Base-by-base conservation (phyloP, 2,113 vertebrate species). In the Theristicus caerulescens region DNA sequence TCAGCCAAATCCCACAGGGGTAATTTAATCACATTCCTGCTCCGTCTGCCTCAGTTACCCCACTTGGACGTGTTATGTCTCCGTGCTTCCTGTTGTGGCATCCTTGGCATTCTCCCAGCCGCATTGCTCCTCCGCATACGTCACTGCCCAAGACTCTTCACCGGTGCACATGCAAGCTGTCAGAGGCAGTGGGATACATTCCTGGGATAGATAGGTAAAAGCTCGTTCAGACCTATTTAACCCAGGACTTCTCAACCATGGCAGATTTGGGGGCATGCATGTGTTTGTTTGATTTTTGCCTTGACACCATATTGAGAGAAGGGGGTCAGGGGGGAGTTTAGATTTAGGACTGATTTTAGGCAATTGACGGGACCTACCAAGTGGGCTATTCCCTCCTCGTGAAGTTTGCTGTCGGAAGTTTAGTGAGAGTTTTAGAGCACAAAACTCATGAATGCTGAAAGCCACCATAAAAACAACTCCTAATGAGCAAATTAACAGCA, bases 21-120 rank as follows among this genome's bases (percentile, higher is more conserved):
- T 93, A 89, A 96, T 67, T n/a, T 69, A 88, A 93, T 76, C 27
- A 1, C 88, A 92, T 96, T 93, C 82, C 78, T 89, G 72, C 67
- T 81, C 71, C 1, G 11, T 78, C 93, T 95, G 92, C 95, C 94
- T 95, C 96, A 96, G 92, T 93, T 94, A 86, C 85, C 94, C 95
- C 90, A 86, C 76, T 83, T 93, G 90, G 80, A 86, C 2, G 18
- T 83, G 82, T 91, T 91, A 61, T 86, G 86, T 94, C 87, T 96
- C 86, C 1, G 9, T 4, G 65, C 18, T 95, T 97, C 95, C 96
- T 97, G 67, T 93, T 54, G 82, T 38, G 85, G 94, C 91, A 94
- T 95, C 93, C 64, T 84, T 5, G n/a, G 92, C 88, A 93, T 95
- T 91, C 90, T 83, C 46, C 42, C 82, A 2, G 83, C 44, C 12